phyloP scores from a whole-genome alignment of 2,797 vertebrate genomes.

The Nannoperca obscura region DNA sequence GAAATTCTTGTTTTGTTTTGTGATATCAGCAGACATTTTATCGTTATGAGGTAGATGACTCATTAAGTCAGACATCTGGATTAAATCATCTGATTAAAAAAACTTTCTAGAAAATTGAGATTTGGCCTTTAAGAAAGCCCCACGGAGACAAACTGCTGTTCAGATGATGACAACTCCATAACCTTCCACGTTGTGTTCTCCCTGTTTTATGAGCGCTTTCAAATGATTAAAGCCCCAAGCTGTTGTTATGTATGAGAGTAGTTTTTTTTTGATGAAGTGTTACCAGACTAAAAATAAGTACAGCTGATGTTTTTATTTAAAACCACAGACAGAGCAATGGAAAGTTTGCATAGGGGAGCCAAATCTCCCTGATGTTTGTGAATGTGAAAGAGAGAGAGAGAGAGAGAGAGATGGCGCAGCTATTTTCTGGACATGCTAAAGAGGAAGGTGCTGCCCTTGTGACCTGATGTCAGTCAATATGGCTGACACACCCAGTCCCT shows the following conservation, averaged over 20 bases:
- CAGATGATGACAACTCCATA: background rate
- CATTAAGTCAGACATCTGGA: slow-evolving; percentile 5
- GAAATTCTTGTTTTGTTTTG: background rate
- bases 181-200: slow-evolving; percentile 4
- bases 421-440: slow-evolving; percentile 60
- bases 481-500: slow-evolving; percentile 40
- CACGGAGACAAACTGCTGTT: background rate
- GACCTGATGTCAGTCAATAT: slow-evolving; percentile 51
- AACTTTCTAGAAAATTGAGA: background rate
- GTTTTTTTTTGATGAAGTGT: slow-evolving; percentile 39
- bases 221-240: slow-evolving; percentile 36
- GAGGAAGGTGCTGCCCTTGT: slow-evolving; percentile 56
- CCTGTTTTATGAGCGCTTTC: slow-evolving; percentile 28
- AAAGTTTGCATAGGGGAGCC: slow-evolving; percentile 49
- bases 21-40: background rate
- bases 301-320: slow-evolving; percentile 69
- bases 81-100: slow-evolving; percentile 23
- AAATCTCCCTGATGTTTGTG: slow-evolving; percentile 50
- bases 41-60: background rate
- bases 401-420: slow-evolving; percentile 6
- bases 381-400: slow-evolving; percentile 29
- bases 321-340: slow-evolving; percentile 53
- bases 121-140: background rate
- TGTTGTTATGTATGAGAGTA: slow-evolving; percentile 41
- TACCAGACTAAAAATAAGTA: slow-evolving; percentile 55